Percentiles rank a stretch among this genome's conserved stretches.
Evolutionary conservation across 1,140 invertebrate species (phyloP).

Genomic region (Orussus abietinus): DNA sequence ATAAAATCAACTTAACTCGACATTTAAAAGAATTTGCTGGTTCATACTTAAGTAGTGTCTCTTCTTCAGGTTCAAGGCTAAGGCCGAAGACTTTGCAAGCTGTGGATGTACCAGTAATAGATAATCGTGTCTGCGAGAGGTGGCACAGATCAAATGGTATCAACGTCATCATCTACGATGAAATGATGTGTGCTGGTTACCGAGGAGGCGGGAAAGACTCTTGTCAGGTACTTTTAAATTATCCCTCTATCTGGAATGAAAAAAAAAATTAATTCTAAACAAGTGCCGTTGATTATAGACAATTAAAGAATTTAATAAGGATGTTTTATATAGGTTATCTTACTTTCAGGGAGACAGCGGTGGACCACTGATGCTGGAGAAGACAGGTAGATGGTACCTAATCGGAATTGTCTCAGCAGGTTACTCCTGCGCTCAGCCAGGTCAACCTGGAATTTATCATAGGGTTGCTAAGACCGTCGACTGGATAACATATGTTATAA

Average conservation of each 20-base stretch:
- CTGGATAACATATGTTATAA: conserved; percentile 70
- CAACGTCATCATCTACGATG: conserved; percentile 90
- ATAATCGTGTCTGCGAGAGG: conserved; percentile 80
- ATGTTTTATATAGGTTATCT: conserved; percentile 10
- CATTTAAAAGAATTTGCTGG: no score
- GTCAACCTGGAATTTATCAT: conserved; percentile 92
- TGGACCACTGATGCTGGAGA: conserved; percentile 84
- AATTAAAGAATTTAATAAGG: conserved; percentile 6
- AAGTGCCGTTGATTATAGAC: not conserved
- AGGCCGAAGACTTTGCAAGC: conserved; percentile 88
- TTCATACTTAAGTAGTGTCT: no score
- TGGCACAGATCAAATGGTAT: conserved; percentile 80
- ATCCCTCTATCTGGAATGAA: conserved; percentile 11
- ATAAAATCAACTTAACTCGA: no score
- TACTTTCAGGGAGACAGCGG: conserved; percentile 80
- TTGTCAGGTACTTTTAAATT: conserved; percentile 61
- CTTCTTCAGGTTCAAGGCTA: conserved; percentile 74
- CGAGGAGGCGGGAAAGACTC: conserved; percentile 82
- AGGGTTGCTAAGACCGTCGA: conserved; percentile 89
- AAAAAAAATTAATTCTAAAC: conserved; percentile 1
- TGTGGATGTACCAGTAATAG: conserved; percentile 88
- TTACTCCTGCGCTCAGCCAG: conserved; percentile 86
- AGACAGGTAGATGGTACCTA: conserved; percentile 80
- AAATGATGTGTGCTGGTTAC: conserved; percentile 97
- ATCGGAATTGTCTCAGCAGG: conserved; percentile 91